phyloP scores from a whole-genome alignment of 2,797 vertebrate genomes.

The Arnoldichthys spilopterus region DNA sequence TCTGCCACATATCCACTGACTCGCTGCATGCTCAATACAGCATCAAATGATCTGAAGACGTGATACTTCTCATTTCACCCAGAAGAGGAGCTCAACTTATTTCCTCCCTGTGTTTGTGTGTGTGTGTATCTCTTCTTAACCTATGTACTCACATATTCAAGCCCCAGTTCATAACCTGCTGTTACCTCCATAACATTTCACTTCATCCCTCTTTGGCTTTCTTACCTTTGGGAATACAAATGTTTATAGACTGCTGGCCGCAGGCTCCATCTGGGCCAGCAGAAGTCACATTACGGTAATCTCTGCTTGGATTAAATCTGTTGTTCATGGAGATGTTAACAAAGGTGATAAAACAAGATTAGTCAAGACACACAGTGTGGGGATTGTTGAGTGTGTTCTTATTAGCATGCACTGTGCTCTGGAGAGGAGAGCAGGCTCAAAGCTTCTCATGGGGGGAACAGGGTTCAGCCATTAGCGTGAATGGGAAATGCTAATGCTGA shows the following conservation, averaged over 20 bases:
- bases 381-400: slow-evolving; percentile 70
- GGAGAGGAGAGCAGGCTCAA: slow-evolving; percentile 66
- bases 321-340: slow-evolving; percentile 85
- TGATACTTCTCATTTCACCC: slow-evolving; percentile 62
- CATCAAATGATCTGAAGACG: slow-evolving; percentile 74
- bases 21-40: slow-evolving; percentile 72
- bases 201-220: slow-evolving; percentile 55
- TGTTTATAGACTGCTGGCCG: slow-evolving; percentile 57
- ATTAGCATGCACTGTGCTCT: slow-evolving; percentile 79
- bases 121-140: slow-evolving; percentile 34
- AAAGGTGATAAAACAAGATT: slow-evolving; percentile 84
- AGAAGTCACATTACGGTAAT: slow-evolving; percentile 78
- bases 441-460: slow-evolving; percentile 73
- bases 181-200: slow-evolving; percentile 49
- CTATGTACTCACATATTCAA: slow-evolving; percentile 46
- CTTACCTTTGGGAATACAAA: slow-evolving; percentile 62
- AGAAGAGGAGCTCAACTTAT: slow-evolving; percentile 23
- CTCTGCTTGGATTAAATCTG: slow-evolving; percentile 80
- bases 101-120: background rate
- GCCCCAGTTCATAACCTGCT: slow-evolving; percentile 54
- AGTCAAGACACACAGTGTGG: slow-evolving; percentile 73
- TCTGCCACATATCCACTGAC: slow-evolving; percentile 71
- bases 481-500: slow-evolving; percentile 78
- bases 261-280: slow-evolving; percentile 67
- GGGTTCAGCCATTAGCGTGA: slow-evolving; percentile 76